Percentiles rank a stretch among this genome's conserved stretches.
Conservation (phyloP, 2,888 invertebrate genomes). For the Hirtodrosophila confusa region DNA sequence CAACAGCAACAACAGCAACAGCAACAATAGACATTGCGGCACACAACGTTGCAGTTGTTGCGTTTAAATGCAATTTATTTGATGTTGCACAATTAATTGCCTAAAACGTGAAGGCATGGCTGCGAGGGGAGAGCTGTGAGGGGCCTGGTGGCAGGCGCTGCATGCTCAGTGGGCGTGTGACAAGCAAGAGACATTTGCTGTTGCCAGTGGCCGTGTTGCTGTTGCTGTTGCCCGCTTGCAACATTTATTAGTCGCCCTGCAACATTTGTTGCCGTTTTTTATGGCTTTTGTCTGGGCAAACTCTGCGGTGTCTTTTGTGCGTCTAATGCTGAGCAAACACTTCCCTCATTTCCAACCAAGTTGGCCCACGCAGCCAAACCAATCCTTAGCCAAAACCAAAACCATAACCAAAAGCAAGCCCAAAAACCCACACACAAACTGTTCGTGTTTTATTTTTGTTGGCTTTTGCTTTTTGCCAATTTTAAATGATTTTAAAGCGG, state of each 20-base stretch:
- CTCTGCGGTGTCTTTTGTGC: constrained; percentile 15
- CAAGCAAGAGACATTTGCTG: constrained; percentile 54
- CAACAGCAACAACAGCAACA: constrained; percentile 8
- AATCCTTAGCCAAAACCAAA: constrained; percentile 23
- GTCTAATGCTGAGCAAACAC: constrained; percentile 57
- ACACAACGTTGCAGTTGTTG: constrained; percentile 37
- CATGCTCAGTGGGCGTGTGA: constrained; percentile 56
- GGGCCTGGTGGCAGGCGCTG: constrained; percentile 9
- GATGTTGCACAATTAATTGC: constrained; percentile 78
- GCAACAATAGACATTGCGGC: constrained; percentile 28
- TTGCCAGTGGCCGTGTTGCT: constrained; percentile 19
- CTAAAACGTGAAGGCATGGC: constrained; percentile 38
- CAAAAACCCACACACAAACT: constrained; percentile 25
- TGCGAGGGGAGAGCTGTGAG: neutral
- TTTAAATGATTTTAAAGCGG: constrained; percentile 54
- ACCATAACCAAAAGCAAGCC: too few relatives aligned
- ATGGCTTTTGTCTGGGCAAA: constrained; percentile 42
- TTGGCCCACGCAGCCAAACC: constrained; percentile 55
- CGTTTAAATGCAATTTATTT: constrained; percentile 73
- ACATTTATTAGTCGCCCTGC: constrained; percentile 69
- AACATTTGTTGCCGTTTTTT: constrained; percentile 76
- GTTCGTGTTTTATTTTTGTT: constrained; percentile 42
- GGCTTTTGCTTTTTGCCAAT: neutral
- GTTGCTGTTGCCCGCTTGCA: constrained; percentile 44
- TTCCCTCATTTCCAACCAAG: constrained; percentile 55